These are phyloP conservation scores for Cydia fagiglandana DNA, from an alignment of 1,140 invertebrate genomes.

Conservation along the genomic window DNA sequence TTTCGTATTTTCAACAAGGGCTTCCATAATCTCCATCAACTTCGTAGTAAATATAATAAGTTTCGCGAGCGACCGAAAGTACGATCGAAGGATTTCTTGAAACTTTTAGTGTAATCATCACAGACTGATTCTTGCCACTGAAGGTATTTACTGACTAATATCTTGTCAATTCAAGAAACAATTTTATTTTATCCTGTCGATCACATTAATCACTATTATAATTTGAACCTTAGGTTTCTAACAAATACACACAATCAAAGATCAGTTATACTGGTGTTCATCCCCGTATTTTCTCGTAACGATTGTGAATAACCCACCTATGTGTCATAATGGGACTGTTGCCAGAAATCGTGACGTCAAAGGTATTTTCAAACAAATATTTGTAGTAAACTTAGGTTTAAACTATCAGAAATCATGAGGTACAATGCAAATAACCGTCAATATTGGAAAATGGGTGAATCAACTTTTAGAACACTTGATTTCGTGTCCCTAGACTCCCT, in stretches of 20 bases:
- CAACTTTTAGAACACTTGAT: too few species aligned
- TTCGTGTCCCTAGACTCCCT: too few species aligned
- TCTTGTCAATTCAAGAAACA: too few species aligned
- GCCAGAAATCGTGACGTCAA: slow-evolving; percentile 12
- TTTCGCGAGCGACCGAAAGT: not conserved
- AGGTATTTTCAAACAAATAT: slow-evolving; percentile 12
- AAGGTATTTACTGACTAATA: not conserved
- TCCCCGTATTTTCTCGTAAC: not conserved
- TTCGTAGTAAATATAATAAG: not conserved
- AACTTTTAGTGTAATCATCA: not conserved
- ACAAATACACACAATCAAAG: not conserved
- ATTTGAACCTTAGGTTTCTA: not conserved
- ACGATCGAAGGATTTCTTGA: not conserved
- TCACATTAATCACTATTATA: not conserved
- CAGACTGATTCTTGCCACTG: not conserved
- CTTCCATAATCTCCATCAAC: not conserved
- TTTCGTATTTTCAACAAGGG: slow-evolving; percentile 1
- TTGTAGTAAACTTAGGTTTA: not conserved
- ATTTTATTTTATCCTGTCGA: too few species aligned
- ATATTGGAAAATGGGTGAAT: too few species aligned
- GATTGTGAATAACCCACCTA: not conserved
- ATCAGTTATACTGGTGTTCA: not conserved
- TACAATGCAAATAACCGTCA: not conserved
- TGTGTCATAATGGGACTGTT: slow-evolving; percentile 5
- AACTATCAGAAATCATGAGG: not conserved